Conservation (phyloP, 1,140 invertebrate species). For the Drepana arcuata region DNA sequence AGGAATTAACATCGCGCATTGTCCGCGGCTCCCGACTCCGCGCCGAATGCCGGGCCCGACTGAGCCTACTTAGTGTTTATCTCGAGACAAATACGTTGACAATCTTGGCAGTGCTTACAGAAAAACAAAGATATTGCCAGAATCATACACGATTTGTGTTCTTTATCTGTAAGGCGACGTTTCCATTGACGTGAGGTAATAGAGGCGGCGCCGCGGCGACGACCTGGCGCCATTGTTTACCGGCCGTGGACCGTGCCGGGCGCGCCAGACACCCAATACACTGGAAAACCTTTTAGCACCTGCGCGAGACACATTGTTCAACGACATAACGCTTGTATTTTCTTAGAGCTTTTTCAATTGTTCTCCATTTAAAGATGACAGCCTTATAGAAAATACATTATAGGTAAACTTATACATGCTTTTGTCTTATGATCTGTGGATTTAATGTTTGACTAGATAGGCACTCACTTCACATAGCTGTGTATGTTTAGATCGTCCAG, state of each 20-base stretch:
- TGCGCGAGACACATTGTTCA: conserved; percentile 3
- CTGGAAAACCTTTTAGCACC: conserved; percentile 17
- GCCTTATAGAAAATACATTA: too few relatives aligned
- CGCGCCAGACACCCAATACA: conserved; percentile 4
- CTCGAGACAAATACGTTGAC: conserved; percentile 14
- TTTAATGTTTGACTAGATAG: too few relatives aligned
- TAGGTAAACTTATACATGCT: too few relatives aligned
- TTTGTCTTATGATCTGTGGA: too few relatives aligned
- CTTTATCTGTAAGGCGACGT: conserved; percentile 27
- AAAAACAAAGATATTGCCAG: conserved; percentile 14
- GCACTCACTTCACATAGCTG: too few relatives aligned
- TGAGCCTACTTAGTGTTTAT: conserved; percentile 9
- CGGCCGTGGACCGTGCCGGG: conserved; percentile 2
- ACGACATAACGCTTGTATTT: too few relatives aligned
- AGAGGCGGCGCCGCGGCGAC: conserved; percentile 30
- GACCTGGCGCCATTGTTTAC: conserved; percentile 21
- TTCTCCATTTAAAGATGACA: too few relatives aligned
- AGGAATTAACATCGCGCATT: conserved; percentile 54
- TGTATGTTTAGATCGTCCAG: too few relatives aligned
- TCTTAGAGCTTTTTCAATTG: too few relatives aligned
- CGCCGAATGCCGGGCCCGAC: conserved; percentile 2
- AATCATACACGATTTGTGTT: conserved; percentile 22
- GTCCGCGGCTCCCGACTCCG: conserved; percentile 22
- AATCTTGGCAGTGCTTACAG: conserved; percentile 19
- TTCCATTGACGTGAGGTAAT: conserved; percentile 25